Conservation (phyloP, 1,140 invertebrate species). For the Archivesica marissinica region DNA sequence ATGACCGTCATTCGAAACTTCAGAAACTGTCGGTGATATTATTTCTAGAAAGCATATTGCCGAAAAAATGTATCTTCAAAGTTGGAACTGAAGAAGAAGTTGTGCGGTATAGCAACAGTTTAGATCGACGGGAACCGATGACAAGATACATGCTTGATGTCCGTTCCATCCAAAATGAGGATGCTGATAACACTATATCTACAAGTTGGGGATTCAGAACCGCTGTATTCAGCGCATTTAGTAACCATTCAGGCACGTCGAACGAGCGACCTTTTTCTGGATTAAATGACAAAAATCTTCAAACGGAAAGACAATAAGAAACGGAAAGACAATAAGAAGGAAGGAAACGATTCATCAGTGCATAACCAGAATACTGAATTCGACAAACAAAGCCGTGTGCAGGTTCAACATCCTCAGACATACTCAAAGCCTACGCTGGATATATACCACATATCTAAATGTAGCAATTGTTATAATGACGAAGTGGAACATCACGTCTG, state of each 20-base stretch:
- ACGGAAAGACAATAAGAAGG: not conserved
- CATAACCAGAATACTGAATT: not conserved
- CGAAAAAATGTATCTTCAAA: conserved; percentile 20
- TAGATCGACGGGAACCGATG: conserved; percentile 42
- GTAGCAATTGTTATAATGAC: too few species aligned
- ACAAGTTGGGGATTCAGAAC: conserved; percentile 37
- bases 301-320: not conserved
- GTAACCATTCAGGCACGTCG: not conserved
- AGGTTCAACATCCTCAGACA: not conserved
- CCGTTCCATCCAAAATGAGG: conserved; percentile 45
- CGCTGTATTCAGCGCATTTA: conserved; percentile 13
- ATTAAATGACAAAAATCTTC: conserved; percentile 39
- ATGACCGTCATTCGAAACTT: conserved; percentile 69
- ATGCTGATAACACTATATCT: not conserved
- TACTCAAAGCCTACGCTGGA: too few species aligned
- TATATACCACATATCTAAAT: too few species aligned
- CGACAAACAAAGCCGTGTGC: not conserved
- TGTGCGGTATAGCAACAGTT: conserved; percentile 38
- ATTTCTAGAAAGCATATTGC: conserved; percentile 71
- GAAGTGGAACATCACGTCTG: too few species aligned
- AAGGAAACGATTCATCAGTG: not conserved
- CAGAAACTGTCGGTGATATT: conserved; percentile 67
- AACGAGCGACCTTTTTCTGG: conserved; percentile 17
- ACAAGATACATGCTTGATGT: conserved; percentile 61
- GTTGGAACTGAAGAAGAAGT: conserved; percentile 41